These are phyloP conservation scores for Lithodes maja DNA, from an alignment of 2,888 invertebrate genomes.

Conservation along the genomic window DNA sequence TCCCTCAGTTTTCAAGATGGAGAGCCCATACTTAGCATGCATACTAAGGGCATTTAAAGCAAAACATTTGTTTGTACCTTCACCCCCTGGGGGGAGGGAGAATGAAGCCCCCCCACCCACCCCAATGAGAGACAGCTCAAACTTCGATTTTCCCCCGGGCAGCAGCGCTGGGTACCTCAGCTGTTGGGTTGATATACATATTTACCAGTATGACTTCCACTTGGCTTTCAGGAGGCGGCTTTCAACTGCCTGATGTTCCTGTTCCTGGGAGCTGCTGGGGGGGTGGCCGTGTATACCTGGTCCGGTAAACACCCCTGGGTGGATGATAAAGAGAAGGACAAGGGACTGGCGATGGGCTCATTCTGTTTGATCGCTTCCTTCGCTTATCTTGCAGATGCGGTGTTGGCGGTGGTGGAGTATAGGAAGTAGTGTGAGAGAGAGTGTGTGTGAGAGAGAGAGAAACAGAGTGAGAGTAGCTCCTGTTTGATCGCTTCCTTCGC, in stretches of 20 bases:
- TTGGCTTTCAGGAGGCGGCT: not conserved
- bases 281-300: not conserved
- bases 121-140: too few relatives aligned
- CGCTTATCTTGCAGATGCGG: not conserved
- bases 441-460: constrained; percentile 22
- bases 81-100: too few relatives aligned
- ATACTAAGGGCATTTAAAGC: too few relatives aligned
- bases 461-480: constrained; percentile 5
- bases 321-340: not conserved
- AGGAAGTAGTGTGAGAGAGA: not conserved
- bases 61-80: too few relatives aligned
- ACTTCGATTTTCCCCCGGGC: too few relatives aligned
- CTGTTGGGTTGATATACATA: too few relatives aligned
- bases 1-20: too few relatives aligned
- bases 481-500: too few relatives aligned
- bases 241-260: not conserved
- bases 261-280: not conserved
- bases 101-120: too few relatives aligned
- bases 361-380: not conserved
- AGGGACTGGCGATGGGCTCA: not conserved
- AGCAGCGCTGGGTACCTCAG: too few relatives aligned
- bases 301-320: not conserved
- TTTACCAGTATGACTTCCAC: too few relatives aligned
- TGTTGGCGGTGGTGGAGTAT: not conserved
- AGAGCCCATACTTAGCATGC: too few relatives aligned